Percentiles rank a stretch among this genome's conserved stretches.
Evolutionary conservation across 2,113 vertebrate genomes (phyloP).

Genomic region (Lonchura striata): DNA sequence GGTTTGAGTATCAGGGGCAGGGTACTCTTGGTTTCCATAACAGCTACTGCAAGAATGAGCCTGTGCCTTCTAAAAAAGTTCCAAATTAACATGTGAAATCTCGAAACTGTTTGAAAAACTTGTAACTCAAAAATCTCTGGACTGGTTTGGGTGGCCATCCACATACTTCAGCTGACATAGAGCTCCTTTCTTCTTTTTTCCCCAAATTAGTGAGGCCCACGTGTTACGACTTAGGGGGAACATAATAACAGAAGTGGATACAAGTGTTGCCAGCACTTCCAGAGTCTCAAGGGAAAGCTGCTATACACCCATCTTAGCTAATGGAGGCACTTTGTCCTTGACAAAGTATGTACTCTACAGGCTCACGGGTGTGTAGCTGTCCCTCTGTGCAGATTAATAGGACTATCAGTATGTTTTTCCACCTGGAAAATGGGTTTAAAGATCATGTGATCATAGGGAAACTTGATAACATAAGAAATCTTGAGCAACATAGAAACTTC

Average conservation of each 20-base stretch:
- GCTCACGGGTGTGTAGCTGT: neutral
- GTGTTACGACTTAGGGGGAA: neutral
- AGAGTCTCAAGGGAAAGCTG: rapidly evolving
- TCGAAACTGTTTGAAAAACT: neutral
- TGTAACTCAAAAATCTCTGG: neutral
- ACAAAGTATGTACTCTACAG: neutral
- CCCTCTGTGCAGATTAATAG: neutral
- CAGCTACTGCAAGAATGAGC: neutral
- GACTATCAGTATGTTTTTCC: neutral
- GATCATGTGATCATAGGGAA: neutral
- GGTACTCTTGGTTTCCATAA: neutral
- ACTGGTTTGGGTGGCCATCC: neutral
- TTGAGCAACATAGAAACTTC: neutral
- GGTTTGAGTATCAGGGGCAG: neutral
- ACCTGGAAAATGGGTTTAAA: neutral
- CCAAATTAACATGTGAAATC: neutral
- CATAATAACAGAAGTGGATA: rapidly evolving
- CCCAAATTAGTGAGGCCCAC: neutral
- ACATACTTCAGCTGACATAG: neutral
- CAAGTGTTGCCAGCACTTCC: neutral
- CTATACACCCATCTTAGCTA: neutral
- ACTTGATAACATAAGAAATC: neutral
- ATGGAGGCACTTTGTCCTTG: neutral
- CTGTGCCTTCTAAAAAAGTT: neutral
- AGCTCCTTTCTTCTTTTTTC: neutral